A percentile compares a stretch with the other conserved stretches of the same genome.
Conservation (phyloP, 2,888 invertebrate species). For the Pollenia angustigena region DNA sequence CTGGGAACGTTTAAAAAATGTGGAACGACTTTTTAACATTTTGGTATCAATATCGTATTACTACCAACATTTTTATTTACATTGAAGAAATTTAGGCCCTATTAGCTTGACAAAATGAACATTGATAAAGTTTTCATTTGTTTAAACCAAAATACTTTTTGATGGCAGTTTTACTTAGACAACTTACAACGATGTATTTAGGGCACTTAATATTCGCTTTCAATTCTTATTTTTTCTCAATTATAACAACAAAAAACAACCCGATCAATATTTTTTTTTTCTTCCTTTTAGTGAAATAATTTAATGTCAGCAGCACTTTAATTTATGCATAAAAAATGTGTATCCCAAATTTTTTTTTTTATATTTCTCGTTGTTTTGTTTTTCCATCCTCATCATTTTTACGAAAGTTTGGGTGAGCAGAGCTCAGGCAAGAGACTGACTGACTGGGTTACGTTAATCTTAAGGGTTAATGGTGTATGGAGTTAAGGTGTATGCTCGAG, state of each 20-base stretch:
- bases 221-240: neutral
- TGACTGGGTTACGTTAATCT: conserved; percentile 52
- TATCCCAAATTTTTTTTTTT: conserved; percentile 54
- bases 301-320: conserved; percentile 71
- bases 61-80: no score
- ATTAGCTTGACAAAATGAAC: no score
- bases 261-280: conserved; percentile 52
- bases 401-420: conserved; percentile 35
- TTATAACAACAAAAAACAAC: conserved; percentile 40
- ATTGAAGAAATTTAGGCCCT: no score
- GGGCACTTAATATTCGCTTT: conserved; percentile 1
- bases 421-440: conserved; percentile 9
- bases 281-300: conserved; percentile 65
- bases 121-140: no score
- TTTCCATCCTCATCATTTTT: conserved; percentile 25
- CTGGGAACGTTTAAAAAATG: no score
- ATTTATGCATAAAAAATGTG: conserved; percentile 73
- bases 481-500: conserved; percentile 55
- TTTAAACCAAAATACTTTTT: no score
- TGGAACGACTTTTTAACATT: no score
- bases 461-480: conserved; percentile 67
- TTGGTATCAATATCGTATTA: neutral
- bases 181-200: neutral
- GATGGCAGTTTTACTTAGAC: no score
- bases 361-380: conserved; percentile 28